A percentile compares a stretch with the other conserved stretches of the same genome.
phyloP scores from a whole-genome alignment of 2,797 vertebrate genomes.

The Pyrocephalus nanus region DNA sequence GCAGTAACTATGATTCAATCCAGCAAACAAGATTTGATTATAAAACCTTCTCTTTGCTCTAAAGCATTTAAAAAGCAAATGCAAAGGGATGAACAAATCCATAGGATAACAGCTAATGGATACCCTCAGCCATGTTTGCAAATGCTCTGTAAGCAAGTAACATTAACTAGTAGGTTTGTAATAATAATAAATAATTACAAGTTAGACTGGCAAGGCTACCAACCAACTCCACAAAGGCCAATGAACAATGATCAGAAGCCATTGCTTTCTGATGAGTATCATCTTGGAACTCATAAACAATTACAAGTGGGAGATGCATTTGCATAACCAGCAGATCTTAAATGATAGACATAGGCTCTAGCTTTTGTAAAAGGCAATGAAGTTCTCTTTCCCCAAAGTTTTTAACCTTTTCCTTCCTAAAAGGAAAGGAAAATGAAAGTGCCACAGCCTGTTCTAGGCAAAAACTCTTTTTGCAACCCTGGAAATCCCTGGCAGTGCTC shows the following conservation, averaged over 20 bases:
- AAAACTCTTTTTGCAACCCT: not conserved
- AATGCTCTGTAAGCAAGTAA: not conserved
- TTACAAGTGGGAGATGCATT: not conserved
- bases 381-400: not conserved
- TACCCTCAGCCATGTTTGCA: not conserved
- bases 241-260: not conserved
- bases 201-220: not conserved
- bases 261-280: not conserved
- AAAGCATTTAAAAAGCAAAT: not conserved
- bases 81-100: not conserved
- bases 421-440: not conserved
- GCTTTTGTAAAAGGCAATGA: not conserved
- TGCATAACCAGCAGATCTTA: not conserved
- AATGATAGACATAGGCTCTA: not conserved
- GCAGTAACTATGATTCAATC: not conserved
- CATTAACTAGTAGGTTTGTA: not conserved
- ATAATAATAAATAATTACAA: not conserved
- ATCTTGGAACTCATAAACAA: not conserved
- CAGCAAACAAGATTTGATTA: not conserved
- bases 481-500: not conserved
- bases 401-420: not conserved
- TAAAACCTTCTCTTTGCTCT: not conserved
- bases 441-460: not conserved
- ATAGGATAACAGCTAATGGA: not conserved
- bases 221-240: not conserved